Conservation (phyloP, 2,888 invertebrate species). For the Cryptus viduatorius region DNA sequence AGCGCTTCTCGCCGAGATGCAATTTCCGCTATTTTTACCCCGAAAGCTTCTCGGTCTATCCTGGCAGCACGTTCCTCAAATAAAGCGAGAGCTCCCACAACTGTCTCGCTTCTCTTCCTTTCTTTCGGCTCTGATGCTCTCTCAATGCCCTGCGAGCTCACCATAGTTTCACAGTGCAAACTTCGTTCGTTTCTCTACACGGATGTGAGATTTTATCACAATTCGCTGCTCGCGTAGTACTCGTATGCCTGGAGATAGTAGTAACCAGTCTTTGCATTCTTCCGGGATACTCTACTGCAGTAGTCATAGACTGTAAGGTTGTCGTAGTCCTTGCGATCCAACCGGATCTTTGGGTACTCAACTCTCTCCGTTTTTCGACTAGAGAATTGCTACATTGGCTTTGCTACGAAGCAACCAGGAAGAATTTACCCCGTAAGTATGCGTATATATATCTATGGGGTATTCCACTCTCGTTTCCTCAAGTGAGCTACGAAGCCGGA, state of each 20-base stretch:
- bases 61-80: constrained; percentile 84
- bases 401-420: constrained; percentile 5
- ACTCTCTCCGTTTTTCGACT: constrained; percentile 19
- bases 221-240: constrained; percentile 2
- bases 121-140: constrained; percentile 35
- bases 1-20: constrained; percentile 79
- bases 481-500: constrained; percentile 45
- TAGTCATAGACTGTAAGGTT: constrained; percentile 7
- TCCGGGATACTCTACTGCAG: not conserved
- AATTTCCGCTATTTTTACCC: constrained; percentile 85
- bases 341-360: constrained; percentile 16
- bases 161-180: constrained; percentile 37
- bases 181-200: constrained; percentile 25
- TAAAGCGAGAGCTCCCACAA: constrained; percentile 76
- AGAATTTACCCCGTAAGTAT: constrained; percentile 9
- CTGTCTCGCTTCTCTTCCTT: constrained; percentile 38
- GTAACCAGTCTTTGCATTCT: constrained; percentile 2
- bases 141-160: constrained; percentile 45
- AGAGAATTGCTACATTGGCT: constrained; percentile 17
- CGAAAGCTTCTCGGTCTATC: constrained; percentile 83
- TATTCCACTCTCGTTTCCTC: constrained; percentile 54
- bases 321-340: constrained; percentile 47
- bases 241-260: constrained; percentile 14
- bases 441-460: constrained; percentile 26
- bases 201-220: not conserved